Evolutionary conservation across 2,797 vertebrate genomes (phyloP).

Genomic region (Holocentrus rufus): DNA sequence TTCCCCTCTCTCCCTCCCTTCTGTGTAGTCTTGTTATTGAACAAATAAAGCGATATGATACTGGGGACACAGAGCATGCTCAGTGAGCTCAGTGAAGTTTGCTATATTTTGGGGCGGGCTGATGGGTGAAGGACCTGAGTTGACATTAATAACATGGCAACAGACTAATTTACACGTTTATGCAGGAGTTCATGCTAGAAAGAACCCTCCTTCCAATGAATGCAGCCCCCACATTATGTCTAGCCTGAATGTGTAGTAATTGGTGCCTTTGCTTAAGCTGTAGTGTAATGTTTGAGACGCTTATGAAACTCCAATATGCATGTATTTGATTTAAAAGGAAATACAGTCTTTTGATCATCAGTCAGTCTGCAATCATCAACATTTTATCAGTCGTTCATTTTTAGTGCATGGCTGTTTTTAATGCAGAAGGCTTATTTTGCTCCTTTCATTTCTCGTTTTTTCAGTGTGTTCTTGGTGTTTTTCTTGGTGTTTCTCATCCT

Average conservation of each 20-base stretch:
- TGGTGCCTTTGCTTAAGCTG: slow-evolving; percentile 4
- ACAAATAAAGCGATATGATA: slow-evolving; percentile 12
- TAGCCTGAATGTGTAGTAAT: slow-evolving; percentile 23
- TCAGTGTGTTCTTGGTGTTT: too few species aligned
- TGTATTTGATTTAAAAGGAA: slow-evolving; percentile 1
- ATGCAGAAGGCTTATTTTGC: neutral
- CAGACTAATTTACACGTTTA: neutral
- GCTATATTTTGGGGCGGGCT: neutral
- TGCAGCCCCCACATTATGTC: neutral
- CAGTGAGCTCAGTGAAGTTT: slow-evolving; percentile 22
- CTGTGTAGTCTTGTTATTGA: slow-evolving; percentile 23
- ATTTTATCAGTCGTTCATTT: neutral
- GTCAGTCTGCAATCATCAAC: neutral
- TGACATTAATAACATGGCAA: slow-evolving; percentile 21
- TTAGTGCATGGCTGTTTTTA: neutral
- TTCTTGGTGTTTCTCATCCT: slow-evolving; percentile 8
- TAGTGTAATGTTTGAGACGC: slow-evolving; percentile 1
- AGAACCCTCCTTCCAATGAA: neutral
- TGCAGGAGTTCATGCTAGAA: neutral
- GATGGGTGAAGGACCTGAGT: slow-evolving; percentile 8
- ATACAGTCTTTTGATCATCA: neutral
- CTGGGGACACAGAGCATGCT: slow-evolving; percentile 1
- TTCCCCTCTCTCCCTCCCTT: neutral
- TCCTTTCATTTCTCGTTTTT: slow-evolving; percentile 5
- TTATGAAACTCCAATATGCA: slow-evolving; percentile 6